Conservation (phyloP, 2,113 vertebrate species). For the Pygathrix nemaeus region DNA sequence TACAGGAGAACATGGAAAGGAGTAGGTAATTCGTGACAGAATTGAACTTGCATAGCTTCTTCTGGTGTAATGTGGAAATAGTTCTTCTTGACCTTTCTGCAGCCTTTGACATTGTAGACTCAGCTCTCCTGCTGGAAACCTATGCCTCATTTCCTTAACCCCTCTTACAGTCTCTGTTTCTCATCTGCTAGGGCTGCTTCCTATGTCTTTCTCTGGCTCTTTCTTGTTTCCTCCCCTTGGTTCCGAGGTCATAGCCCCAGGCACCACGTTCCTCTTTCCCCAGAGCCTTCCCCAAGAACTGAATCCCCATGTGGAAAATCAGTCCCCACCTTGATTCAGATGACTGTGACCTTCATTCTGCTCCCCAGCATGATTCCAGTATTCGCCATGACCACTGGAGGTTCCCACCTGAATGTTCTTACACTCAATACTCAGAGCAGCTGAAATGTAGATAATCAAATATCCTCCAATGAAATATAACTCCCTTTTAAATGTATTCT, state of each 20-base stretch:
- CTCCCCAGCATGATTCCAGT: fast-evolving
- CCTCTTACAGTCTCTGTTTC: background rate
- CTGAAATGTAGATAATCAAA: background rate
- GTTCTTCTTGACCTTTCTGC: background rate
- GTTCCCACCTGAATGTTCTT: background rate
- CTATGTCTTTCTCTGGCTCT: background rate
- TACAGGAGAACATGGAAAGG: background rate
- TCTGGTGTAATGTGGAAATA: background rate
- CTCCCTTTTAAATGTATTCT: background rate
- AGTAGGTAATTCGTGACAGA: background rate
- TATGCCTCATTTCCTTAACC: background rate
- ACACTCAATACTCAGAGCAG: background rate
- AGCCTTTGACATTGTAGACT: background rate
- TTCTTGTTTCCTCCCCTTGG: background rate
- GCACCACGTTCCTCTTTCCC: background rate
- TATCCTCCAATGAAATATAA: background rate
- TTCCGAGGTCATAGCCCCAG: background rate
- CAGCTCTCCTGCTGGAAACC: background rate
- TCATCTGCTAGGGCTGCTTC: background rate
- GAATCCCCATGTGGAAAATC: background rate
- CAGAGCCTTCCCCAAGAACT: fast-evolving
- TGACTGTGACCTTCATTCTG: background rate
- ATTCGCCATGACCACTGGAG: background rate
- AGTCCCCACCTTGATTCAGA: background rate
- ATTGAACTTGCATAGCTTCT: background rate